Percentiles rank a stretch among this genome's conserved stretches.
phyloP scores from a whole-genome alignment of 2,888 invertebrate genomes.

The Hermaeophaga mercurialis region DNA sequence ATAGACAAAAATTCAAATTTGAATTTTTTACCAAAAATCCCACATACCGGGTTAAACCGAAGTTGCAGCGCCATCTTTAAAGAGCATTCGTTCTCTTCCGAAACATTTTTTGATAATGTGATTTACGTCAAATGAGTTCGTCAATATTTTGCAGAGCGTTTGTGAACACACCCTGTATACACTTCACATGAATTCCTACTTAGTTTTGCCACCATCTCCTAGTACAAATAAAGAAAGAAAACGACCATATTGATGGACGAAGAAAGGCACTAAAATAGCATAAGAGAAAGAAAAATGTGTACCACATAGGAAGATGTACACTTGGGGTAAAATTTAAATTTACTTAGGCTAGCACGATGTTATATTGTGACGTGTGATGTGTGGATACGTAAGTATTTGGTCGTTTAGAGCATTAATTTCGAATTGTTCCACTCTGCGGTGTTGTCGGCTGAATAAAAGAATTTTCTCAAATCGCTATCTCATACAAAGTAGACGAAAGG shows the following conservation, averaged over 20 bases:
- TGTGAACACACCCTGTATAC: too few species aligned
- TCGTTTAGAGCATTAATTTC: slow-evolving; percentile 15
- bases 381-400: slow-evolving; percentile 20
- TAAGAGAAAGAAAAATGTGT: neutral
- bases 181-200: neutral
- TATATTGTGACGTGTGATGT: slow-evolving; percentile 22
- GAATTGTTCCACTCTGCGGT: slow-evolving; percentile 7
- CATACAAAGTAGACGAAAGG: too few species aligned
- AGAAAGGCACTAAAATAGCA: neutral
- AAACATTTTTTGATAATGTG: too few species aligned
- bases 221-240: neutral
- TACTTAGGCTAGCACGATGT: slow-evolving; percentile 11
- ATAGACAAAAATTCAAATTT: too few species aligned
- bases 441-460: neutral
- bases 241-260: neutral
- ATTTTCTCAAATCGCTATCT: too few species aligned
- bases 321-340: slow-evolving; percentile 17
- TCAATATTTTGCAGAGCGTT: too few species aligned
- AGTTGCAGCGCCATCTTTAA: too few species aligned
- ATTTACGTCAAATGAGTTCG: too few species aligned
- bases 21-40: too few species aligned
- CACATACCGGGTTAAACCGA: too few species aligned
- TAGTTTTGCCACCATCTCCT: neutral
- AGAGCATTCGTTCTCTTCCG: too few species aligned
- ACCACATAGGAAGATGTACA: slow-evolving; percentile 9